Conservation (phyloP, 2,113 vertebrate genomes). For the Mastomys coucha region DNA sequence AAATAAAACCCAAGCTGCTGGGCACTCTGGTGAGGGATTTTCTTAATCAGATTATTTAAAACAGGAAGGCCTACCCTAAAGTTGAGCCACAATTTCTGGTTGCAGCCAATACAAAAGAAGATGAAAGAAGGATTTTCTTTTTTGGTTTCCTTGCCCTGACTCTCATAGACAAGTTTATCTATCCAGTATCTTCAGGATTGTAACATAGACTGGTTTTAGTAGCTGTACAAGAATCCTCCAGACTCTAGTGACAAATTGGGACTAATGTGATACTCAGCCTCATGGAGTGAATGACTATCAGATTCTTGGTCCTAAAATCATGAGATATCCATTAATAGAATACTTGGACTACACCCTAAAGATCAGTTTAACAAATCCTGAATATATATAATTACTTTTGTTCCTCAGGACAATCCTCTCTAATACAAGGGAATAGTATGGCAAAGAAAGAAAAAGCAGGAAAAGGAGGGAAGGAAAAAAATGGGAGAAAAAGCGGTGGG, state of each 20-base stretch:
- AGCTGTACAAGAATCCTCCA: neutral
- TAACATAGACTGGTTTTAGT: neutral
- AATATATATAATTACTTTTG: neutral
- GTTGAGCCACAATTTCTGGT: neutral
- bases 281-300: neutral
- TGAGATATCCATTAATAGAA: neutral
- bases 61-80: neutral
- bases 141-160: neutral
- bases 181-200: neutral
- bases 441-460: neutral
- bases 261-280: neutral
- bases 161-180: neutral
- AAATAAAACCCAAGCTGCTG: neutral
- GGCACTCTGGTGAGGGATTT: neutral
- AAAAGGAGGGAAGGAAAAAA: neutral
- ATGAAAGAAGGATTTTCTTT: neutral
- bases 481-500: too few species aligned
- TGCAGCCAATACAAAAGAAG: neutral
- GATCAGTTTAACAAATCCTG: neutral
- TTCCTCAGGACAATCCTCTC: neutral
- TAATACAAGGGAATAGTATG: neutral
- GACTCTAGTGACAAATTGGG: neutral
- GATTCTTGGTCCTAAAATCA: neutral
- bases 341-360: neutral
- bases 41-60: neutral